Base-by-base conservation (phyloP, 2,888 invertebrate species). In the Trissolcus japonicus region DNA sequence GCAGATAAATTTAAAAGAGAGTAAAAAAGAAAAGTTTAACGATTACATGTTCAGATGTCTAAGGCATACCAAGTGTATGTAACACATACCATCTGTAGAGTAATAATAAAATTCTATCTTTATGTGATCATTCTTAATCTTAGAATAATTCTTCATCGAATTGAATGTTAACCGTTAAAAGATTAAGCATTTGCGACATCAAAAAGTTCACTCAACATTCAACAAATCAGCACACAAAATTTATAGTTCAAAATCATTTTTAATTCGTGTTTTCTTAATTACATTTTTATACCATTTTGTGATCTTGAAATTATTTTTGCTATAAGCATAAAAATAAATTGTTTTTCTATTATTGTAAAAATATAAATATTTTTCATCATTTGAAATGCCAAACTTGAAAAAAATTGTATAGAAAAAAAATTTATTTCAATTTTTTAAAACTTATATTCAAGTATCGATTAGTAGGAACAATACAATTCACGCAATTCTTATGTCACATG, bases 161-260 rank as follows among this genome's bases (percentile, higher is more conserved):
- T 71, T 69, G 56, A 76, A 71, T 71, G 66, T 76, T 76, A 66
- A 76, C 35, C 53, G 62, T 71, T 76, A 46, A 62, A 69, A 76
- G 35, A n/a, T n/a, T 66, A 61, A 71, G 62, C 57, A 57, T 61
- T 9, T 59, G 59, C n/a, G 46, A 46, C 46, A 46, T 2, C 7
- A 46, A 46, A 46, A 46, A 41, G 1, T 9, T 46, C n/a, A 46
- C 0, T 35, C 46, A 7, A 13, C 43, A 16, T 46, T 43, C 43
- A 46, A 46, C n/a, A 46, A 61, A 56, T 7, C 29, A 2, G 1
- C 21, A 21, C 1, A 21, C 21, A 21, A 21, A 1, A 21, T 21
- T 21, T 1, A 21, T 21, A 21, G 21, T 21, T 21, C 21, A n/a
- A 19, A 19, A 19, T 19, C 19, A 19, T 19, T 19, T 19, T 19